These are phyloP conservation scores for Atherinomorus stipes DNA, from an alignment of 2,113 vertebrate genomes.

Conservation along the genomic window DNA sequence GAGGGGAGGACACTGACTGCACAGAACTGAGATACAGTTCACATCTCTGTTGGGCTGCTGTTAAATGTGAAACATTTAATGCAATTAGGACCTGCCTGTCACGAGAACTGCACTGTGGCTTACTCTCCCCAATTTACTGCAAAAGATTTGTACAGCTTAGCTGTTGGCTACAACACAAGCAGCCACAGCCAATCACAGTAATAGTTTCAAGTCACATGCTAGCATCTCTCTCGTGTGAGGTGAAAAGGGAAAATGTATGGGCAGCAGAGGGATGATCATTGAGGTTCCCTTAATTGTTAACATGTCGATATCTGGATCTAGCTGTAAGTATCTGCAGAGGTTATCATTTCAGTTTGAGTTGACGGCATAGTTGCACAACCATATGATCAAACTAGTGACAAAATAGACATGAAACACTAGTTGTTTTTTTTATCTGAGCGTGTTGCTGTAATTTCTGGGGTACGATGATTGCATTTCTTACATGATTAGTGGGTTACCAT, in stretches of 20 bases:
- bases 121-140: constrained; percentile 4
- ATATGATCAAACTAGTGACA: too few species aligned
- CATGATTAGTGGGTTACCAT: constrained; percentile 2
- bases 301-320: neutral
- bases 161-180: constrained; percentile 2
- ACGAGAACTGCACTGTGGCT: constrained; percentile 3
- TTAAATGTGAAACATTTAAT: constrained; percentile 18
- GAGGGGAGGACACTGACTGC: constrained; percentile 39
- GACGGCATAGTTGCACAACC: too few species aligned
- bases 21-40: constrained; percentile 23
- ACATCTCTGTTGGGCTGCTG: constrained; percentile 3
- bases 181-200: neutral
- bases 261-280: neutral
- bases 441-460: too few species aligned
- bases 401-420: too few species aligned
- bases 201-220: constrained; percentile 4
- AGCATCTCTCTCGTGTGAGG: neutral
- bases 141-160: constrained; percentile 7
- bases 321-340: neutral
- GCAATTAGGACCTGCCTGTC: constrained; percentile 18
- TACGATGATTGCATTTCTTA: neutral
- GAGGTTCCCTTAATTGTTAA: neutral
- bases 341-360: neutral
- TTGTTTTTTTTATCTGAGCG: too few species aligned
- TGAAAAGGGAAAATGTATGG: too few species aligned